Percentiles rank a stretch among this genome's conserved stretches.
These are phyloP conservation scores for Rhodinocichla rosea DNA, from an alignment of 2,113 vertebrate species.

Conservation along the genomic window DNA sequence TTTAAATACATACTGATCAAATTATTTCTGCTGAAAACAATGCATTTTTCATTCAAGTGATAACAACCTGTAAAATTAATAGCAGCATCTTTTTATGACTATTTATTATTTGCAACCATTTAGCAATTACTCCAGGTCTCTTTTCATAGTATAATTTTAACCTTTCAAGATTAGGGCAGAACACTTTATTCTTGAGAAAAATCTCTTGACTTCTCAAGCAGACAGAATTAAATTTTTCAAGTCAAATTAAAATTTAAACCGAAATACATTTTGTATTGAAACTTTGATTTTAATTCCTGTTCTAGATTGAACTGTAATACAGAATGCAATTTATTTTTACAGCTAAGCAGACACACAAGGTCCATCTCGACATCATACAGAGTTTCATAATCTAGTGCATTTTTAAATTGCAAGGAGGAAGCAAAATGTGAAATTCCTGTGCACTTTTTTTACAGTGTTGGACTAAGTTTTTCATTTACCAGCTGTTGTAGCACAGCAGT, in stretches of 20 bases:
- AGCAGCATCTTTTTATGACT: constrained; percentile 7
- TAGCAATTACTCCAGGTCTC: constrained; percentile 52
- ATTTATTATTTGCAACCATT: constrained; percentile 45
- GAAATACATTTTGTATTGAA: constrained; percentile 3
- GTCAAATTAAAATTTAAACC: constrained; percentile 23
- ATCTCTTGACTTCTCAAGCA: constrained; percentile 32
- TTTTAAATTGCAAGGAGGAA: constrained; percentile 8
- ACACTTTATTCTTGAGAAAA: constrained; percentile 33
- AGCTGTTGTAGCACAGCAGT: constrained; percentile 72
- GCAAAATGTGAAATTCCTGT: constrained; percentile 21
- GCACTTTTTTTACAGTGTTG: constrained; percentile 6
- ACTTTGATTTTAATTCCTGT: constrained; percentile 23
- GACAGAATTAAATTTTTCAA: constrained; percentile 36
- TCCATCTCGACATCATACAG: neutral
- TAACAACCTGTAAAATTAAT: constrained; percentile 54
- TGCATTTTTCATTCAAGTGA: constrained; percentile 27
- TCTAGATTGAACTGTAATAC: constrained; percentile 19
- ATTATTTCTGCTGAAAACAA: constrained; percentile 64
- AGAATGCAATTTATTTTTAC: constrained; percentile 32
- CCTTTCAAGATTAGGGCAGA: constrained; percentile 56
- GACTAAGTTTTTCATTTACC: constrained; percentile 69
- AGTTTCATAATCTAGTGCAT: neutral
- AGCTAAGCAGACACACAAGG: neutral
- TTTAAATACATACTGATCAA: constrained; percentile 69
- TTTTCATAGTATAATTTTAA: constrained; percentile 66